Conservation (phyloP, 2,113 vertebrate genomes). For the Bufo gargarizans region DNA sequence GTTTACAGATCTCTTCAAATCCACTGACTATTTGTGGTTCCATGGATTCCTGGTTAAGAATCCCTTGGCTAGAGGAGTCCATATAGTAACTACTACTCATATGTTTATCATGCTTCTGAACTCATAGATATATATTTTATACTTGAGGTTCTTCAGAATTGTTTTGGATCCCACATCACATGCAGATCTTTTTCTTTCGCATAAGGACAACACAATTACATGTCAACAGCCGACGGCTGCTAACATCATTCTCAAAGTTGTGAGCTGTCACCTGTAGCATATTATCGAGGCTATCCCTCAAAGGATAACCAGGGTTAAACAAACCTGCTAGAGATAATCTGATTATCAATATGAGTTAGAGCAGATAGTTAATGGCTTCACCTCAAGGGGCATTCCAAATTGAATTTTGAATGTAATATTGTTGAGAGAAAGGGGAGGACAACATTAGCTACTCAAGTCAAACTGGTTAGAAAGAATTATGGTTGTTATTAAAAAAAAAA, state of each 20-base stretch:
- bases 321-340: background rate
- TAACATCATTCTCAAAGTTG: background rate
- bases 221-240: background rate
- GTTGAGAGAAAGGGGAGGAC: background rate
- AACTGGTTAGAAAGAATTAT: slow-evolving; percentile 13
- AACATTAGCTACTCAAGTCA: background rate
- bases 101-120: background rate
- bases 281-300: background rate
- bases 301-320: background rate
- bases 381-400: background rate
- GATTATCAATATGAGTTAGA: slow-evolving; percentile 14
- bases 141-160: background rate
- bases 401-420: background rate
- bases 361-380: slow-evolving; percentile 10
- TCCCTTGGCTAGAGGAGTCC: no score
- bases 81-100: background rate
- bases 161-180: background rate
- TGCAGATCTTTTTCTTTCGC: background rate
- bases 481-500: background rate
- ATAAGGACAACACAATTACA: background rate
- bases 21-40: no score
- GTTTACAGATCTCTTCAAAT: no score
- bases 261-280: background rate
- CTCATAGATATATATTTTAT: background rate
- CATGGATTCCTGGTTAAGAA: no score